Conservation (phyloP, 2,888 invertebrate species). For the Cetonia aurata region DNA sequence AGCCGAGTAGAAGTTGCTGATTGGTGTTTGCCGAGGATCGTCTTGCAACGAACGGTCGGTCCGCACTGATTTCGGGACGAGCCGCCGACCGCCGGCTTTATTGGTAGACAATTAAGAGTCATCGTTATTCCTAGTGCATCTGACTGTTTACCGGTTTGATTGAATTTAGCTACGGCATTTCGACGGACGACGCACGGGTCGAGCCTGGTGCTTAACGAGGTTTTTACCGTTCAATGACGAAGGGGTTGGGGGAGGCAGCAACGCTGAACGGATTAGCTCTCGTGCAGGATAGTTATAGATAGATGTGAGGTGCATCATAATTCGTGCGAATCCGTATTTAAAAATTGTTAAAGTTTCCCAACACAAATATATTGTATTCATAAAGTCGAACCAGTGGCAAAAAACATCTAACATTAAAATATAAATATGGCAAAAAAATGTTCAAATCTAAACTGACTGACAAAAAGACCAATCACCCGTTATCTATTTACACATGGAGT, state of each 20-base stretch:
- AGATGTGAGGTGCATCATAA: too few relatives aligned
- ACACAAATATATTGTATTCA: too few relatives aligned
- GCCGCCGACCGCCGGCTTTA: slow-evolving; percentile 59
- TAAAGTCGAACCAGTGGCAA: too few relatives aligned
- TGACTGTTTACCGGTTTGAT: slow-evolving; percentile 65
- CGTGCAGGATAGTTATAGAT: too few relatives aligned
- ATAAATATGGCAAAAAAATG: too few relatives aligned
- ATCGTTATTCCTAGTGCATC: slow-evolving; percentile 64
- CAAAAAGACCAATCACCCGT: too few relatives aligned
- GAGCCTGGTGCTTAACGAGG: slow-evolving; percentile 55
- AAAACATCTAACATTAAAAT: too few relatives aligned
- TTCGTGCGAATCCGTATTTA: too few relatives aligned
- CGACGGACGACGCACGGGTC: slow-evolving; percentile 12
- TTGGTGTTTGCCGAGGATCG: slow-evolving; percentile 66
- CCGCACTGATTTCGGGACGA: slow-evolving; percentile 58
- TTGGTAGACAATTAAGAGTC: slow-evolving; percentile 66
- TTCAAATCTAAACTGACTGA: too few relatives aligned
- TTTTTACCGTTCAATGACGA: slow-evolving; percentile 49
- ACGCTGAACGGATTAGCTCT: too few relatives aligned
- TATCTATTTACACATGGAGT: too few relatives aligned
- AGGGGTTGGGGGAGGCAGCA: slow-evolving; percentile 48
- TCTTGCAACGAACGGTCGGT: slow-evolving; percentile 60
- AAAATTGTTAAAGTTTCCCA: too few relatives aligned
- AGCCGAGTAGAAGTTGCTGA: slow-evolving; percentile 58
- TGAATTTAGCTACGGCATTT: slow-evolving; percentile 56